Evolutionary conservation across 2,797 vertebrate species (phyloP).

Genomic region (Geotrypetes seraphini): DNA sequence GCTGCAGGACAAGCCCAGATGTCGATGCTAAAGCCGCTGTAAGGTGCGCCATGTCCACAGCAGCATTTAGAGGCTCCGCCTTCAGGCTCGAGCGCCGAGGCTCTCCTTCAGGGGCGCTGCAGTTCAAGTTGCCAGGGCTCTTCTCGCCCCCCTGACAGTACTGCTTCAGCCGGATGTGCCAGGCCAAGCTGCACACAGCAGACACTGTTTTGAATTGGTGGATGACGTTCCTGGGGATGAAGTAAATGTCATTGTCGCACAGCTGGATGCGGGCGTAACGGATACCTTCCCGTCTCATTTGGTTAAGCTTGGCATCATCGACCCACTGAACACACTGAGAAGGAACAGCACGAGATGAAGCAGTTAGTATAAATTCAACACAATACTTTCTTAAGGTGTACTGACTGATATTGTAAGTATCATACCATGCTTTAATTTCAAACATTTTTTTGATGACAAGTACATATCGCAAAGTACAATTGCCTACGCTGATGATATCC

Average conservation of each 20-base stretch:
- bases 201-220: constrained; percentile 98
- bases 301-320: constrained; percentile 96
- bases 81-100: constrained; percentile 46
- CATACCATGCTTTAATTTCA: too few relatives aligned
- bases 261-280: constrained; percentile 84
- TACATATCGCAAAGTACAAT: too few relatives aligned
- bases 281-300: constrained; percentile 91
- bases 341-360: constrained; percentile 9
- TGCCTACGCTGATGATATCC: too few relatives aligned
- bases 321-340: constrained; percentile 79
- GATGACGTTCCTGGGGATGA: constrained; percentile 97
- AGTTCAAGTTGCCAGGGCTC: constrained; percentile 41
- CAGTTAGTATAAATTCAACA: neutral
- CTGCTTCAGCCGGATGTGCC: constrained; percentile 92
- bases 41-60: constrained; percentile 47
- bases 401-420: too few relatives aligned
- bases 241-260: constrained; percentile 95
- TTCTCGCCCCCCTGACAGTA: constrained; percentile 63
- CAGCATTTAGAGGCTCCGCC: constrained; percentile 52
- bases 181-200: constrained; percentile 94
- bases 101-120: constrained; percentile 46
- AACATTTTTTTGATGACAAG: too few relatives aligned
- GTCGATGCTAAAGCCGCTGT: constrained; percentile 39
- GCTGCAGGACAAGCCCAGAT: constrained; percentile 45
- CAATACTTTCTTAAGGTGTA: too few relatives aligned